Base-by-base conservation (phyloP, 2,888 invertebrate species). In the Drosophila hamatofila region DNA sequence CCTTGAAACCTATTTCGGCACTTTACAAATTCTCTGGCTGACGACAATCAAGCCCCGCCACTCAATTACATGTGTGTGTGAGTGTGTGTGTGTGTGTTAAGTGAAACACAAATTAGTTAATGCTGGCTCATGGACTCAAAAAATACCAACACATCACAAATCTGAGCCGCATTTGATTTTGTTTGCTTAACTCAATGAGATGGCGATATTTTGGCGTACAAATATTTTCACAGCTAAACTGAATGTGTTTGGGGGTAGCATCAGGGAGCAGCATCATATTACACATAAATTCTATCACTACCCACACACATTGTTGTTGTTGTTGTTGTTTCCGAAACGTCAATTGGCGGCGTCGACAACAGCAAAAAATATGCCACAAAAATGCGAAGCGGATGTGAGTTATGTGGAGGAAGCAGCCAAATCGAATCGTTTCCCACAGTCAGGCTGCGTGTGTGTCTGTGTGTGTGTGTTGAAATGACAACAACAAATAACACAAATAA, bases 401-500 rank as follows among this genome's bases (percentile, higher is more conserved):
- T 82, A 81, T 85, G 78, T 78, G 76, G 60, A 67, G 74, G 69
- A 83, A 77, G 81, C 74, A 78, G 44, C 46, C 68, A 60, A 73
- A 76, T 61, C 70, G 64, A 75, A 67, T 71, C 77, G 67, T 62
- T 82, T 78, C 64, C 72, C 81, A 51, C 60, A 60, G 39, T 37
- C 18, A 11, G 18, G 12, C 33, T 37, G 30, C 21, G 48, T 61
- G 14, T 52, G 39, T 7, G 46, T 18, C 23, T 25, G 33, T 11
- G 51, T 46, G 62, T 57, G 42, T 64, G 60, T 62, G 59, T 54
- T 49, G 49, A 49, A 49, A 49, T 72, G 75, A 75, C 75, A 83
- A 76, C 87, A 88, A 73, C 82, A 88, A 67, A 62, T 77, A 63
- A 80, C 49, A 67, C 60, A 85, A 89, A 85, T 89, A 90, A 85